Conservation (phyloP, 2,797 vertebrate genomes). For the Poecilia gillii region DNA sequence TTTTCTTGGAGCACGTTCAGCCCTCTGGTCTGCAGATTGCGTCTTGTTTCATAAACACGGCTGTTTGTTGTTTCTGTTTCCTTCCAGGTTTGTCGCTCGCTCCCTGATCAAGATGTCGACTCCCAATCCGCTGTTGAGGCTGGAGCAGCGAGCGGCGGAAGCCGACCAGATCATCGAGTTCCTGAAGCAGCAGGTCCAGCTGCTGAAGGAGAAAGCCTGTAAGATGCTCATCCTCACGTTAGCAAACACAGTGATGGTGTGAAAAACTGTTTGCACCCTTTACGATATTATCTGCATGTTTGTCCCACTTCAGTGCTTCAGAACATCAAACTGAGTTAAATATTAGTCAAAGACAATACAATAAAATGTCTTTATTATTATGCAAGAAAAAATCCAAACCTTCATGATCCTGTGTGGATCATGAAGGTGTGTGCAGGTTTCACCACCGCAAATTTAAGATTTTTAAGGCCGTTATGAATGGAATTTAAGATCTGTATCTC, state of each 20-base stretch:
- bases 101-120: conserved; percentile 90
- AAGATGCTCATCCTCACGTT: conserved; percentile 58
- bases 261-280: background rate
- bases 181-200: conserved; percentile 95
- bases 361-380: background rate
- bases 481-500: too few species aligned
- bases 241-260: background rate
- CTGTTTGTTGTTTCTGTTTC: conserved; percentile 25
- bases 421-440: too few species aligned
- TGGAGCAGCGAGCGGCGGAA: conserved; percentile 94
- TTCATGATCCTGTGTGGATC: background rate
- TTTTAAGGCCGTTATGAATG: too few species aligned
- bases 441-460: too few species aligned
- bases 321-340: background rate
- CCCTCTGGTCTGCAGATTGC: background rate
- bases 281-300: background rate
- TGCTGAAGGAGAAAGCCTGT: conserved; percentile 98
- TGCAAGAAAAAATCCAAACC: background rate
- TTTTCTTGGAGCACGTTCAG: background rate
- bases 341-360: background rate
- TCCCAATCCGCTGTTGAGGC: conserved; percentile 87
- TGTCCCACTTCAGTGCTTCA: background rate
- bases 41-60: background rate
- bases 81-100: conserved; percentile 84
- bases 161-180: conserved; percentile 96